These are phyloP conservation scores for Trimorus sp. DNA, from an alignment of 2,888 invertebrate genomes.

Conservation along the genomic window DNA sequence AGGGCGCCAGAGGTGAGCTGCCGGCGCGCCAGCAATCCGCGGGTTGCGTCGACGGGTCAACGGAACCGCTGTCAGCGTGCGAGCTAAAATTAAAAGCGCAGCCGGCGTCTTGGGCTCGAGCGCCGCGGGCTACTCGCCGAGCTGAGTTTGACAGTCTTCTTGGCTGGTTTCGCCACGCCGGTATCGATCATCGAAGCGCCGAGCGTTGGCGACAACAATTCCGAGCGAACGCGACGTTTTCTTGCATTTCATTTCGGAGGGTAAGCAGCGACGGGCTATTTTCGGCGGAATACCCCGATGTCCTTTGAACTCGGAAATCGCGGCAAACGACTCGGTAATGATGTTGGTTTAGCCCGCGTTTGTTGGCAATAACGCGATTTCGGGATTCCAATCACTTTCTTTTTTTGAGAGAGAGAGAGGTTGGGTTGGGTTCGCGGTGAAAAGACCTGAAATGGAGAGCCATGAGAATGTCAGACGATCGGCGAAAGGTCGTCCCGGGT, in stretches of 20 bases:
- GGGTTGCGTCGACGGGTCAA: constrained; percentile 78
- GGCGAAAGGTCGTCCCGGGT: background rate
- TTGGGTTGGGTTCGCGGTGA: too few species aligned
- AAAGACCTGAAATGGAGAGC: too few species aligned
- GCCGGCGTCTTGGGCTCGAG: constrained; percentile 29
- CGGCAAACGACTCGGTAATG: constrained; percentile 10
- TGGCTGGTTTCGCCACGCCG: constrained; percentile 23
- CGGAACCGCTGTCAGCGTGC: constrained; percentile 71
- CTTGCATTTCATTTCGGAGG: constrained; percentile 22
- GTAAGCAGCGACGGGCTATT: constrained; percentile 6
- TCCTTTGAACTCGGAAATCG: constrained; percentile 28
- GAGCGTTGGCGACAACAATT: constrained; percentile 20
- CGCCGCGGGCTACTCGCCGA: constrained; percentile 44
- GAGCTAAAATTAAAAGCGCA: constrained; percentile 79
- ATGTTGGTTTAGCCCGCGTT: background rate
- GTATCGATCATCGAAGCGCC: constrained; percentile 32
- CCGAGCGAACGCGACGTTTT: constrained; percentile 14
- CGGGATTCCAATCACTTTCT: too few species aligned
- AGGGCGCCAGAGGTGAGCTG: too few species aligned
- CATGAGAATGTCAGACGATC: background rate
- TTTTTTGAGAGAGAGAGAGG: too few species aligned
- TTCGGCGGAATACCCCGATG: constrained; percentile 7
- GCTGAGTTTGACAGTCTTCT: constrained; percentile 61
- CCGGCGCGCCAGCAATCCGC: constrained; percentile 68
- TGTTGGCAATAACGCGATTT: too few species aligned